These are phyloP conservation scores for Chrysodeixis includens DNA, from an alignment of 2,888 invertebrate genomes.

Conservation along the genomic window DNA sequence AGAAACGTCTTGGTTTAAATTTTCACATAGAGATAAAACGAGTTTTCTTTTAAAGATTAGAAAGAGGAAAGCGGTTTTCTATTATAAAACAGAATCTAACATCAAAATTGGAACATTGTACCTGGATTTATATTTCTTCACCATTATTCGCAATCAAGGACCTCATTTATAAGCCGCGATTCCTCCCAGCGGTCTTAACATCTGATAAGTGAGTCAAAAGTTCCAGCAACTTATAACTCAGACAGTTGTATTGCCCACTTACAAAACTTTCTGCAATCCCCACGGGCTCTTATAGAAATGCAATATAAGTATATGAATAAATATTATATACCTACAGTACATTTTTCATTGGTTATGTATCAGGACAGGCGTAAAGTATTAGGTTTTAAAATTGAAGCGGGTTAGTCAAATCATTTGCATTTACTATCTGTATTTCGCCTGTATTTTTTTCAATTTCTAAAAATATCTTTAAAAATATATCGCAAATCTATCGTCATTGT, in stretches of 20 bases:
- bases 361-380: too few species aligned
- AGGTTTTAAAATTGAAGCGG: too few species aligned
- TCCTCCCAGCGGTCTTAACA: neutral
- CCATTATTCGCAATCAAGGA: too few species aligned
- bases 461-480: neutral
- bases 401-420: too few species aligned
- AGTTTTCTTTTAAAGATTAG: too few species aligned
- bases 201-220: neutral
- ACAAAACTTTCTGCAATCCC: neutral
- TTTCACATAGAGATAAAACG: too few species aligned
- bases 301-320: neutral
- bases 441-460: neutral
- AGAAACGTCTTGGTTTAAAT: too few species aligned
- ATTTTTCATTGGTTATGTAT: neutral
- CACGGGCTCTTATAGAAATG: neutral
- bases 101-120: too few species aligned
- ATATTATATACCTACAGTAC: neutral
- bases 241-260: conserved; percentile 4
- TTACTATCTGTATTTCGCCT: too few species aligned
- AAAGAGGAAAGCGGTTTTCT: too few species aligned
- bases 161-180: neutral
- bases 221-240: conserved; percentile 1
- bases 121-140: too few species aligned
- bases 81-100: too few species aligned
- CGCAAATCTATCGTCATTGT: neutral